Percentiles rank a stretch among this genome's conserved stretches.
phyloP scores from a whole-genome alignment of 2,888 invertebrate species.

The Thymelicus acteon region DNA sequence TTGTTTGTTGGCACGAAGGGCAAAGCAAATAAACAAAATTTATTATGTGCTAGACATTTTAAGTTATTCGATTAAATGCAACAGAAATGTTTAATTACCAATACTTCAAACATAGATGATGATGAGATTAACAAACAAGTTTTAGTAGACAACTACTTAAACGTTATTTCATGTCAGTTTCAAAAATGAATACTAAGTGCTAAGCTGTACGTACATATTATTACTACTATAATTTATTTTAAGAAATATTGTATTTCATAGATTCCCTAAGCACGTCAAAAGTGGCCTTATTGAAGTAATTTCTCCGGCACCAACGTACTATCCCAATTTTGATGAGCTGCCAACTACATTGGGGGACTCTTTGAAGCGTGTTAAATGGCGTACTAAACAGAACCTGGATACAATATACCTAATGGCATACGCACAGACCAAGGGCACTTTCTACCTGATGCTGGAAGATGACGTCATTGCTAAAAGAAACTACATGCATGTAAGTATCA shows the following conservation, averaged over 20 bases:
- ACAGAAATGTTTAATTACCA: too few species aligned
- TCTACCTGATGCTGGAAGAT: constrained; percentile 97
- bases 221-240: too few species aligned
- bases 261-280: constrained; percentile 90
- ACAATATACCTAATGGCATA: constrained; percentile 98
- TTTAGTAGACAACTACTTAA: too few species aligned
- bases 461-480: constrained; percentile 95
- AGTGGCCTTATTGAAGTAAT: constrained; percentile 95
- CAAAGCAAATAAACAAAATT: neutral
- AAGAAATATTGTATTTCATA: constrained; percentile 54
- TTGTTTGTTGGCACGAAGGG: constrained; percentile 4
- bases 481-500: constrained; percentile 92
- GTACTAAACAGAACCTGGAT: constrained; percentile 97
- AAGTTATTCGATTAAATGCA: too few species aligned
- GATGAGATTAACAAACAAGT: too few species aligned
- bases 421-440: constrained; percentile 93
- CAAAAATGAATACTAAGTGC: too few species aligned
- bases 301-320: constrained; percentile 93
- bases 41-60: too few species aligned
- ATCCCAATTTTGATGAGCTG: constrained; percentile 93
- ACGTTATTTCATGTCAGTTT: too few species aligned
- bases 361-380: constrained; percentile 93
- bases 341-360: constrained; percentile 94
- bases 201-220: too few species aligned
- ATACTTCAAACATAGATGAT: too few species aligned